Evolutionary conservation across 2,797 vertebrate genomes (phyloP).

Genomic region (Lepilemur septentrionalis): DNA sequence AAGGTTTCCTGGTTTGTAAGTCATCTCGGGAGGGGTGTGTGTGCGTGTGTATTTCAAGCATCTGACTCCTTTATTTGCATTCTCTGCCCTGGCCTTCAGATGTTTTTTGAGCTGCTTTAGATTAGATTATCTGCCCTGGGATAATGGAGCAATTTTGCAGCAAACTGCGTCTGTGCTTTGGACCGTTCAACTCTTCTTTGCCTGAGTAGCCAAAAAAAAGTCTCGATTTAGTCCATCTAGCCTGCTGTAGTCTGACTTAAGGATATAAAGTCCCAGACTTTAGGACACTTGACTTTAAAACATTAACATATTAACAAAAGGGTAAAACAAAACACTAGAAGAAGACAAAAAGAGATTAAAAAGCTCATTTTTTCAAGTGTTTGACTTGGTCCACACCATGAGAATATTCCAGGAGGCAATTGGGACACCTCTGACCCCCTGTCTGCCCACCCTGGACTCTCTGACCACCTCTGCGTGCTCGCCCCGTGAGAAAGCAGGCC

Average conservation of each 20-base stretch:
- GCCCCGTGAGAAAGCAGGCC: neutral
- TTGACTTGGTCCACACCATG: neutral
- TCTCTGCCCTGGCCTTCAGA: conserved; percentile 41
- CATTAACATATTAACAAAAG: neutral
- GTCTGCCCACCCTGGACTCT: neutral
- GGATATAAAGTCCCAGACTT: neutral
- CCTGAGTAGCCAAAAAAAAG: neutral
- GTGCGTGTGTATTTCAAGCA: neutral
- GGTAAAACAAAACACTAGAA: neutral
- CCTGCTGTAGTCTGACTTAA: neutral
- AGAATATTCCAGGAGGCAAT: neutral
- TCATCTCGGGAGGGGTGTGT: neutral
- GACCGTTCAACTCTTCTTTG: neutral
- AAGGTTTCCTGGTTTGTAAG: neutral
- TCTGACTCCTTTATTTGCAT: conserved; percentile 31
- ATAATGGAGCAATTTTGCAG: neutral
- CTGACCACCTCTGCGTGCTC: fast-evolving
- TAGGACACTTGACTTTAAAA: neutral
- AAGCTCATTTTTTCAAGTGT: neutral
- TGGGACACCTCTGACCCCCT: neutral
- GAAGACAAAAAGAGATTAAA: neutral
- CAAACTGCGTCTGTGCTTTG: neutral
- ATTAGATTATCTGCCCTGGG: conserved; percentile 13
- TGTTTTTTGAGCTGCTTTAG: neutral
- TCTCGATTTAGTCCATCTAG: conserved; percentile 28